A percentile compares a stretch with the other conserved stretches of the same genome.
phyloP scores from a whole-genome alignment of 2,113 vertebrate species.

The Rallus limicola region DNA sequence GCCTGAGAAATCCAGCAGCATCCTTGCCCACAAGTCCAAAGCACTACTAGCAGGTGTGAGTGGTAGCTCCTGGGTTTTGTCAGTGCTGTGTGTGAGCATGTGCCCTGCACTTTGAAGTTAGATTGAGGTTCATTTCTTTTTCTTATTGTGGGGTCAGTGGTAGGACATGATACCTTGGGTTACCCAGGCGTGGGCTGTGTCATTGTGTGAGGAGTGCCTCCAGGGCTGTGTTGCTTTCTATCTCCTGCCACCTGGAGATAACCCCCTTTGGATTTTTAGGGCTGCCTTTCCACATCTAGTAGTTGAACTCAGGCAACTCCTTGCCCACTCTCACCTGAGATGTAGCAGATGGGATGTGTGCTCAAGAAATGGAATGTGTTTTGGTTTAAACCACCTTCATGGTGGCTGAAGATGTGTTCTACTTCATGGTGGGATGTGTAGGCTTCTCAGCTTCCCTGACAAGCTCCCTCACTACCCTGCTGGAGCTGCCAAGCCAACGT shows the following conservation, averaged over 20 bases:
- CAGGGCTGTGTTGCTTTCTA: not conserved
- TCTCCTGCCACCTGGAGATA: not conserved
- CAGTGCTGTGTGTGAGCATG: rapidly evolving
- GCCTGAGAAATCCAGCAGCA: not conserved
- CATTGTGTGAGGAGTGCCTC: rapidly evolving
- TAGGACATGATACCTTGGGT: not conserved
- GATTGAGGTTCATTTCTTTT: not conserved
- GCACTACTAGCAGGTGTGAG: not conserved
- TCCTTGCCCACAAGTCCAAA: not conserved
- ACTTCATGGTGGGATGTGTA: not conserved
- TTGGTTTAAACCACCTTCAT: not conserved
- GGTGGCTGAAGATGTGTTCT: not conserved
- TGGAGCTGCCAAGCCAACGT: rapidly evolving
- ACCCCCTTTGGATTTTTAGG: not conserved
- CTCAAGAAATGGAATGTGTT: not conserved
- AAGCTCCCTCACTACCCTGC: not conserved
- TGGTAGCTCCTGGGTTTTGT: too few relatives aligned
- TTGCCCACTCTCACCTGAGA: not conserved
- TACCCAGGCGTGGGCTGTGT: not conserved
- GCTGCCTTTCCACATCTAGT: not conserved
- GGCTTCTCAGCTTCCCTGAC: not conserved
- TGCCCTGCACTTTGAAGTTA: not conserved
- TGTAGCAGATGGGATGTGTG: not conserved
- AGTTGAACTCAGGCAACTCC: not conserved
- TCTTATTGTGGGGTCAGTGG: not conserved